A percentile compares a stretch with the other conserved stretches of the same genome.
Evolutionary conservation across 2,888 invertebrate species (phyloP).

Genomic region (Conchocele bisecta): DNA sequence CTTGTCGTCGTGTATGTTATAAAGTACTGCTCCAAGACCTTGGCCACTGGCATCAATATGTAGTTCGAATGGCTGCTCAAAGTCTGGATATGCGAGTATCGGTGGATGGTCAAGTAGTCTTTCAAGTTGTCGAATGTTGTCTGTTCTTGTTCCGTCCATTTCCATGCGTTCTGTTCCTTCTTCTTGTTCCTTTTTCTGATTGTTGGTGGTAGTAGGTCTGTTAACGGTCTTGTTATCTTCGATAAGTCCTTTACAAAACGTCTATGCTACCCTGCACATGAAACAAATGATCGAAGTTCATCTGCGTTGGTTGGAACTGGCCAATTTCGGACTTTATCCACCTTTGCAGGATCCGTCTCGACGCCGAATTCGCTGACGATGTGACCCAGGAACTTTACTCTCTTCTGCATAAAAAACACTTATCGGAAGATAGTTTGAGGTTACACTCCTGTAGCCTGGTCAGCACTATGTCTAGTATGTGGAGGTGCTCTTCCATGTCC

Average conservation of each 20-base stretch:
- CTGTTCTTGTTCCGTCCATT: background rate
- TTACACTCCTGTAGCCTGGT: conserved; percentile 15
- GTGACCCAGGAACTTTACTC: background rate
- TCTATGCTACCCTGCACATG: background rate
- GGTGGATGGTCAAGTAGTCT: too few relatives aligned
- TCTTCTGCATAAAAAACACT: conserved; percentile 28
- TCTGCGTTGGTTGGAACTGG: background rate
- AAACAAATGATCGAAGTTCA: background rate
- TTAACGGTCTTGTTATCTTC: background rate
- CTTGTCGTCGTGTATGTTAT: conserved; percentile 24
- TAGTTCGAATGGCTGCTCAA: conserved; percentile 29
- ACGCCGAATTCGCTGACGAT: background rate
- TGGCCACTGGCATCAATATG: conserved; percentile 29
- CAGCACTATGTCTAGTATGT: conserved; percentile 36
- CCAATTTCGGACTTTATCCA: background rate
- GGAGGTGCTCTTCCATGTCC: conserved; percentile 37
- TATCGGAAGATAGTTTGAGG: conserved; percentile 40
- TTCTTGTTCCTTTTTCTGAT: background rate
- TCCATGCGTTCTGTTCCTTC: background rate
- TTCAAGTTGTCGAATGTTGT: background rate
- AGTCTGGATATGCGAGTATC: conserved; percentile 23
- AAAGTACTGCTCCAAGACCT: conserved; percentile 39
- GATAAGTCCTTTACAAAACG: too few relatives aligned
- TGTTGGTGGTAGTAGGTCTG: conserved; percentile 1
- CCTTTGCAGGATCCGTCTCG: background rate